Percentiles rank a stretch among this genome's conserved stretches.
Evolutionary conservation across 2,888 invertebrate genomes (phyloP).

Genomic region (Lepidochrysops patricia): DNA sequence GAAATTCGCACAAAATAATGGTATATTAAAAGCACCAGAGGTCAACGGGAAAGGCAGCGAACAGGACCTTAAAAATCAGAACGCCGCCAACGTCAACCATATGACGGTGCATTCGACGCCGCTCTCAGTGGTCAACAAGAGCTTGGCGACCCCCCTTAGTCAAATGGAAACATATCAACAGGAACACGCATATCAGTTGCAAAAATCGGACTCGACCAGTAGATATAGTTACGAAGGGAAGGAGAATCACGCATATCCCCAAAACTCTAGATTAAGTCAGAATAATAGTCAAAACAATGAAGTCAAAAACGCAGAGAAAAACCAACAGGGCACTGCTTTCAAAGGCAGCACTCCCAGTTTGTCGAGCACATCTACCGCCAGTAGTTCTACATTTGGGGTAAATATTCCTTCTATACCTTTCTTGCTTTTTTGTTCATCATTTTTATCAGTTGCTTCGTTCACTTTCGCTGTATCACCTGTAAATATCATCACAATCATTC

Average conservation of each 20-base stretch:
- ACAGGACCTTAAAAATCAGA: constrained; percentile 48
- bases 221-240: constrained; percentile 71
- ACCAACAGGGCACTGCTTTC: constrained; percentile 41
- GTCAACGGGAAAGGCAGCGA: constrained; percentile 53
- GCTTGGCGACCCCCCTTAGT: constrained; percentile 77
- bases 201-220: constrained; percentile 68
- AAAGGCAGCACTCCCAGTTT: constrained; percentile 63
- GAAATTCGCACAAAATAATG: constrained; percentile 81
- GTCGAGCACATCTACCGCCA: constrained; percentile 49
- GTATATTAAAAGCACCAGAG: constrained; percentile 53
- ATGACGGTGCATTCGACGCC: constrained; percentile 74
- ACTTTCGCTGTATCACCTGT: constrained; percentile 37
- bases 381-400: constrained; percentile 66
- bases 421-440: constrained; percentile 15
- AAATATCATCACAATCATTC: constrained; percentile 65
- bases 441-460: constrained; percentile 25
- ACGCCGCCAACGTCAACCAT: constrained; percentile 55
- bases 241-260: constrained; percentile 72
- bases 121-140: constrained; percentile 75
- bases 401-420: constrained; percentile 25
- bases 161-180: constrained; percentile 74
- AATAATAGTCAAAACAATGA: constrained; percentile 56
- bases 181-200: constrained; percentile 69
- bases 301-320: constrained; percentile 42
- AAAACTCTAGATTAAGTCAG: constrained; percentile 64